Percentiles rank a stretch among this genome's conserved stretches.
Conservation (phyloP, 2,113 vertebrate species). For the Zootoca vivipara region DNA sequence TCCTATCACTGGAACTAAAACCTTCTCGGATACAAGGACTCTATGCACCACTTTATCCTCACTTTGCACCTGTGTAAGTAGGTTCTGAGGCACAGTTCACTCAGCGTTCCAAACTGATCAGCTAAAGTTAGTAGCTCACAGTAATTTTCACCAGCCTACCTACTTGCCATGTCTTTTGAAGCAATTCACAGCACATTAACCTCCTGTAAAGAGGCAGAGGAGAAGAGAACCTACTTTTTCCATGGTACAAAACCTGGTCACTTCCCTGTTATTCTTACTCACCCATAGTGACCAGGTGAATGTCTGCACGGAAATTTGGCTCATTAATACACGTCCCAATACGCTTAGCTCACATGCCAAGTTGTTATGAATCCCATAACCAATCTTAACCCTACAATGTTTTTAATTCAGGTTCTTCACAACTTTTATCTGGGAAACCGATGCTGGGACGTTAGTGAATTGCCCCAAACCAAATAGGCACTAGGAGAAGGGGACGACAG, state of each 20-base stretch:
- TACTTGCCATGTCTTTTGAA: neutral
- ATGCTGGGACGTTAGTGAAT: neutral
- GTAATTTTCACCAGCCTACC: too few relatives aligned
- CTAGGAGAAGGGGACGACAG: too few relatives aligned
- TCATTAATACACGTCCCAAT: neutral
- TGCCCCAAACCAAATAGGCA: neutral
- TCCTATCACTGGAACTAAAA: too few relatives aligned
- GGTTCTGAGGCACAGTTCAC: neutral
- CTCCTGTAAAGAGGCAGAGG: neutral
- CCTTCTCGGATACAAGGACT: neutral
- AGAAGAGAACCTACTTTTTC: neutral
- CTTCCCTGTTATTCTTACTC: neutral
- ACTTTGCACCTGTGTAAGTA: neutral
- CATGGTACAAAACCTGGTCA: neutral
- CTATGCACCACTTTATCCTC: neutral
- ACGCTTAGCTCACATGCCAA: neutral
- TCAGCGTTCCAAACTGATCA: neutral
- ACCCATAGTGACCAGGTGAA: neutral
- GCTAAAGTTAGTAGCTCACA: neutral
- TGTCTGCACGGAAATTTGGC: neutral
- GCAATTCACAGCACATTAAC: neutral
- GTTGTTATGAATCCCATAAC: accelerated
- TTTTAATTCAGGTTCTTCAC: neutral
- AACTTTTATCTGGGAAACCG: neutral
- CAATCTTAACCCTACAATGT: neutral